These are phyloP conservation scores for Catocala sponsa DNA, from an alignment of 2,888 invertebrate genomes.

Conservation along the genomic window DNA sequence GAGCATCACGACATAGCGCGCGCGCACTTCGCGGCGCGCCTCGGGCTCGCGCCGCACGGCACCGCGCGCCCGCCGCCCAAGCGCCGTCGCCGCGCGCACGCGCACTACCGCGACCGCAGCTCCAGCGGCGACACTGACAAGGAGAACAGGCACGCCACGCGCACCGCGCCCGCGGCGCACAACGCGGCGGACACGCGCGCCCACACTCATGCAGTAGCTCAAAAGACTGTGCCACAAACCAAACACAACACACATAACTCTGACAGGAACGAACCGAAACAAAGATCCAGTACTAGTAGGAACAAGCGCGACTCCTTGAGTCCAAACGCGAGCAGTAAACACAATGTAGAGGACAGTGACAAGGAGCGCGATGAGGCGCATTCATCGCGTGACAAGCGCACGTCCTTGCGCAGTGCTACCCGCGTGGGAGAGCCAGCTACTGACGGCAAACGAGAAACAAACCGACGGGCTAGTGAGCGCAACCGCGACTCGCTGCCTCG, in stretches of 20 bases:
- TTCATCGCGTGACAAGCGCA: background rate
- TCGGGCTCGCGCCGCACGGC: constrained; percentile 50
- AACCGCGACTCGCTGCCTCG: background rate
- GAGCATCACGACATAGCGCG: constrained; percentile 28
- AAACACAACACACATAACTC: background rate
- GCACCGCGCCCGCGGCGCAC: too few species aligned
- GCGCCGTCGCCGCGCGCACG: background rate
- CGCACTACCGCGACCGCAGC: constrained; percentile 5
- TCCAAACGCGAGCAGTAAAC: too few species aligned
- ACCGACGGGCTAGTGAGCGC: too few species aligned
- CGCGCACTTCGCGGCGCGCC: constrained; percentile 56
- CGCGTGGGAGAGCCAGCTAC: too few species aligned
- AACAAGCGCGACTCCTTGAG: too few species aligned
- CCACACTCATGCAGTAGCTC: background rate
- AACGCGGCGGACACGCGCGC: too few species aligned
- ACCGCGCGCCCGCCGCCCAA: background rate
- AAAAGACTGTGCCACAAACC: background rate
- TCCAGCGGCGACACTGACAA: constrained; percentile 22
- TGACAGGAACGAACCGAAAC: background rate
- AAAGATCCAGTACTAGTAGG: too few species aligned
- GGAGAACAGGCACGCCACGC: background rate
- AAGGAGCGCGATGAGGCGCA: background rate
- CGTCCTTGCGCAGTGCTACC: background rate
- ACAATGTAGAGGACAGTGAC: background rate
- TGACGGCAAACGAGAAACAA: too few species aligned